Percentiles rank a stretch among this genome's conserved stretches.
Conservation (phyloP, 2,797 vertebrate genomes). For the Salmo trutta region DNA sequence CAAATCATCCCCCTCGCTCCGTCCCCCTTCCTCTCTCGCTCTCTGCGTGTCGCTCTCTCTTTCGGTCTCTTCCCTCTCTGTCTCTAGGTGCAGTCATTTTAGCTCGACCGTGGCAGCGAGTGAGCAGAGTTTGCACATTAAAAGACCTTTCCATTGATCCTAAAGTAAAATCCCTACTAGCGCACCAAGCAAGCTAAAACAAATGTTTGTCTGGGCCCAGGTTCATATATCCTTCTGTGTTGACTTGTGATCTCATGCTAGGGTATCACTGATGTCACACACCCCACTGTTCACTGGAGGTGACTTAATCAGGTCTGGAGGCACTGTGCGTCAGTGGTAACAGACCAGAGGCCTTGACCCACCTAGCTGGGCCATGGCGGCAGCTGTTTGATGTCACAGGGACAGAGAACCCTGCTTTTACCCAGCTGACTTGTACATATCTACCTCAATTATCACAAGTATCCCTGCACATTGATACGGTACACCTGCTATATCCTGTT, state of each 20-base stretch:
- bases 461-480: too few species aligned
- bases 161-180: too few species aligned
- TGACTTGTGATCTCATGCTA: conserved; percentile 11
- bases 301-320: conserved; percentile 35
- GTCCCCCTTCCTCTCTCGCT: not conserved
- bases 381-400: not conserved
- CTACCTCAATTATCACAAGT: too few species aligned
- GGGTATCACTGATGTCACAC: conserved; percentile 28
- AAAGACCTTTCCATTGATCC: not conserved
- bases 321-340: not conserved
- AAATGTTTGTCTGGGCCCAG: conserved; percentile 1
- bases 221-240: not conserved
- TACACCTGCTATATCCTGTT: too few species aligned
- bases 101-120: not conserved
- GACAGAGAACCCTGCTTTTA: not conserved
- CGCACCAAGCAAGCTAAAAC: not conserved
- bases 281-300: not conserved
- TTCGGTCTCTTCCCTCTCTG: not conserved
- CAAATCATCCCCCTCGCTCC: not conserved
- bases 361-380: not conserved
- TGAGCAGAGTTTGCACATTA: too few species aligned
- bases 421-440: too few species aligned
- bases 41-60: not conserved
- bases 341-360: not conserved
- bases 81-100: not conserved